These are phyloP conservation scores for Phyllotis vaccarum DNA, from an alignment of 2,797 vertebrate species.

Conservation along the genomic window DNA sequence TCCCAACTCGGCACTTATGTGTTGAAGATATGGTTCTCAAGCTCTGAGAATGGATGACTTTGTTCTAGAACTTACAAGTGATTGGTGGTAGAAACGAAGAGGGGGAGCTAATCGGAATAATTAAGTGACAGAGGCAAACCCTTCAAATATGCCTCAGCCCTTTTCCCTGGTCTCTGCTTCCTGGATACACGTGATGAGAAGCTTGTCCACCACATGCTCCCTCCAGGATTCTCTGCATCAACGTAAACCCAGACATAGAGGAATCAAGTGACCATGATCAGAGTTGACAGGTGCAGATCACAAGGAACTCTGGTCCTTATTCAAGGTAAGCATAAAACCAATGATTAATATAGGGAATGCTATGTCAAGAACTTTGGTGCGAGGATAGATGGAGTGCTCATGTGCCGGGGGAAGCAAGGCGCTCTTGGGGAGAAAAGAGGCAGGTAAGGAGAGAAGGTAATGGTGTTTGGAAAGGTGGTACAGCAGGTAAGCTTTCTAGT, in stretches of 20 bases:
- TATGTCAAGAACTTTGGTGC: accelerated
- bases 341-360: too few relatives aligned
- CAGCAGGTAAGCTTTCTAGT: background rate
- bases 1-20: too few relatives aligned
- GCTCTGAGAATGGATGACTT: background rate
- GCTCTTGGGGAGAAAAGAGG: background rate
- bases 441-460: background rate
- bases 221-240: background rate
- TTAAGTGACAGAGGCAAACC: background rate
- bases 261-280: background rate
- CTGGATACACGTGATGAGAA: background rate
- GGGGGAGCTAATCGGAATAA: background rate
- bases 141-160: background rate
- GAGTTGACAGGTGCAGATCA: background rate
- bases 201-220: background rate
- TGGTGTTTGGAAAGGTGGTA: accelerated
- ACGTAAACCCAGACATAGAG: background rate
- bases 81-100: background rate
- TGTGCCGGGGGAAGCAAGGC: accelerated
- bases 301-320: background rate
- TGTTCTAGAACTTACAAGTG: background rate
- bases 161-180: background rate
- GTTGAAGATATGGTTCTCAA: background rate
- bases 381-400: background rate
- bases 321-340: background rate